Conservation (phyloP, 2,888 invertebrate genomes). For the Strigamia transsilvanica region DNA sequence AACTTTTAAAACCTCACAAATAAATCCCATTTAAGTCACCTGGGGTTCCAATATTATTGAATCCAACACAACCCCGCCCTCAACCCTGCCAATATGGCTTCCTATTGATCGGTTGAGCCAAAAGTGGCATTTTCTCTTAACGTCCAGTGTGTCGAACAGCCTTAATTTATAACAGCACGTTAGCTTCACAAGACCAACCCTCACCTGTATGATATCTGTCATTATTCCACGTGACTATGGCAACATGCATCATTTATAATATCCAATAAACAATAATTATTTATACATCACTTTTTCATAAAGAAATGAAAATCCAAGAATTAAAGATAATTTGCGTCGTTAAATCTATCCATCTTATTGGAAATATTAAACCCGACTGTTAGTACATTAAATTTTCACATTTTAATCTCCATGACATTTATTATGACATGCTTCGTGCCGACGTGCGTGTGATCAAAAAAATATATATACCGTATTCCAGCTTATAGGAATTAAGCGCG, state of each 20-base stretch:
- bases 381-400: too few species aligned
- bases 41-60: slow-evolving; percentile 1
- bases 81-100: background rate
- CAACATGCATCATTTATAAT: background rate
- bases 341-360: too few species aligned
- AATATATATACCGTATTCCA: too few species aligned
- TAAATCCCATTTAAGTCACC: slow-evolving; percentile 8
- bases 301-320: too few species aligned
- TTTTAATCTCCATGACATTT: too few species aligned
- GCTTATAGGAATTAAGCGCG: too few species aligned
- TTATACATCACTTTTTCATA: too few species aligned
- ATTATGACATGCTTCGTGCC: too few species aligned
- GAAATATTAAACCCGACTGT: too few species aligned
- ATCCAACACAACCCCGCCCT: background rate
- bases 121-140: slow-evolving; percentile 7
- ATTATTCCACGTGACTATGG: background rate
- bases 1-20: background rate
- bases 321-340: too few species aligned
- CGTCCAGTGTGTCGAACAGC: background rate
- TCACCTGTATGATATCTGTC: background rate
- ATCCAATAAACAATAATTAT: too few species aligned
- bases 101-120: slow-evolving; percentile 8
- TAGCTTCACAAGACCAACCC: background rate
- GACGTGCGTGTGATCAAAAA: too few species aligned
- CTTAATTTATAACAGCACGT: background rate